Evolutionary conservation across 2,797 vertebrate genomes (phyloP), one percentile per base, ranked within the genome.

Genomic region (Propithecus deckenii): DNA sequence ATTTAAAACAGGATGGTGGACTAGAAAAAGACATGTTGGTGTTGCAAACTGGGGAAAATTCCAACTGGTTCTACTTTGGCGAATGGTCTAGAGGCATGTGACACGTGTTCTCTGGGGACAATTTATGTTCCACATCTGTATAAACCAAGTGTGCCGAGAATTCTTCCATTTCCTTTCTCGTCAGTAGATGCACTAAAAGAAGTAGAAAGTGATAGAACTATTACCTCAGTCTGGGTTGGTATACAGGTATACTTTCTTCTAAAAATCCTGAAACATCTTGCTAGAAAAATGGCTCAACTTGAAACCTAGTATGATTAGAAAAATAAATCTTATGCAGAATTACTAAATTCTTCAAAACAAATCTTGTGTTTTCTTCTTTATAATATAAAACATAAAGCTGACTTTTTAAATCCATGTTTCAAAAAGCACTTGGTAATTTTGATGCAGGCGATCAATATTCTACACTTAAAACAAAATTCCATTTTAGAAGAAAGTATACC

Each of bases 241-340:
- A 38, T n/a, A 52, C 17, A 46, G 23, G 15, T 35, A n/a, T 22
- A 12, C 5, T 90, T 87, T 67, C 59, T 72, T 84, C 6, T 30
- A 69, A 81, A 88, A 86, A 46, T 43, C 72, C 71, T 71, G 38
- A 83, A 91, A 50, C 38, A 63, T 10, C 67, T 86, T 72, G 59
- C 23, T 76, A 67, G 43, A 55, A 84, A 97, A 95, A 79, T 90
- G 81, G 14, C 43, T 95, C 28, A 75, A 25, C 32, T 59, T 83
- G 43, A 94, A 96, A 79, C 74, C 41, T 46, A 86, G 6, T 78
- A 48, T 63, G 17, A 76, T 57, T 63, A 79, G 63, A 86, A 93
- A 94, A 69, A 69, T 55, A 75, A 52, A 94, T 86, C 65, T 50
- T 84, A 78, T 52, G 25, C 55, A 89, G 83, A n/a, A 79, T 71